phyloP scores from a whole-genome alignment of 2,113 vertebrate species.

The Athene cunicularia region DNA sequence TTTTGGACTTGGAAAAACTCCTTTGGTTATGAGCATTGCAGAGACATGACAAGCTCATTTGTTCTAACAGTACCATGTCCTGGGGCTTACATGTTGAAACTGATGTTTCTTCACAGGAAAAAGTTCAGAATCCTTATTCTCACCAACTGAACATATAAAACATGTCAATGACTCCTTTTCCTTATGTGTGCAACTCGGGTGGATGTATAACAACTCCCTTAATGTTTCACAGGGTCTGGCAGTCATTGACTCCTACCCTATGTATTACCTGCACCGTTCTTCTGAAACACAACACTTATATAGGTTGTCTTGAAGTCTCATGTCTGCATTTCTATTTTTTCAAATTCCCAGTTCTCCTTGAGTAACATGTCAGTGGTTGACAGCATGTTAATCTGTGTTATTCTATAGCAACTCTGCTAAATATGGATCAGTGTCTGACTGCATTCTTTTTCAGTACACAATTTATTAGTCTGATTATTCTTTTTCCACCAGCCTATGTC shows the following conservation, averaged over 20 bases:
- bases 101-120: not conserved
- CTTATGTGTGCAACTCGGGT: not conserved
- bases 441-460: not conserved
- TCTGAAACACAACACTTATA: not conserved
- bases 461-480: not conserved
- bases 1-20: not conserved
- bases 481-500: not conserved
- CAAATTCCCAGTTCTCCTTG: not conserved
- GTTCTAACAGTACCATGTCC: not conserved
- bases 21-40: not conserved
- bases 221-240: not conserved
- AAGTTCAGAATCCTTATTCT: not conserved
- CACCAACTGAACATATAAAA: not conserved
- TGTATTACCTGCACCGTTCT: not conserved
- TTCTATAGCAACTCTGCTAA: slow-evolving; percentile 35
- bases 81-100: not conserved
- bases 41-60: not conserved
- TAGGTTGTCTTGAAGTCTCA: not conserved
- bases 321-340: not conserved
- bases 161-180: not conserved
- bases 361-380: not conserved
- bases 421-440: not conserved
- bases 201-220: not conserved
- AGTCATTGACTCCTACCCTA: not conserved
- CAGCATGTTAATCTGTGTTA: not conserved